These are phyloP conservation scores for Cephonodes hylas DNA, from an alignment of 2,888 invertebrate genomes.

Conservation along the genomic window DNA sequence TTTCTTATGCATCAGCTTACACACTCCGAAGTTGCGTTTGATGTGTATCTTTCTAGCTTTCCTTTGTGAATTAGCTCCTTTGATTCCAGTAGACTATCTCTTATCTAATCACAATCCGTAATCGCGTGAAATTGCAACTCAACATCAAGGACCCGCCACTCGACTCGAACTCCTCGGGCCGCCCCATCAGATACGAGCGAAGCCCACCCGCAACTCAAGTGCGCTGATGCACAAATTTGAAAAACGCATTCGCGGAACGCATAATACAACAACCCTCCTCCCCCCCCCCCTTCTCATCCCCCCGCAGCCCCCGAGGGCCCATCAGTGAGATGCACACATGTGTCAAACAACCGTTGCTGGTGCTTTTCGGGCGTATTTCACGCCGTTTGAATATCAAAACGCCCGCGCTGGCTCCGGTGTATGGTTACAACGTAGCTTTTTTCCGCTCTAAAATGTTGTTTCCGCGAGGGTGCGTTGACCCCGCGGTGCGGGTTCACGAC, in stretches of 20 bases:
- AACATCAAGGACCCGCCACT: background rate
- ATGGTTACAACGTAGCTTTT: constrained; percentile 51
- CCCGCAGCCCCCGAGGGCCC: background rate
- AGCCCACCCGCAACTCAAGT: background rate
- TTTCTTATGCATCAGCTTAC: background rate
- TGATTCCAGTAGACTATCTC: background rate
- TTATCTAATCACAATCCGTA: background rate
- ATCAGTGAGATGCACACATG: constrained; percentile 2
- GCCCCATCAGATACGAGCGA: background rate
- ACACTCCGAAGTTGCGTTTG: background rate
- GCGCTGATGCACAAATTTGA: background rate
- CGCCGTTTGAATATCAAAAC: constrained; percentile 55
- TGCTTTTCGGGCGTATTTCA: constrained; percentile 35
- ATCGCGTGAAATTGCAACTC: constrained; percentile 6
- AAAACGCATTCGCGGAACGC: constrained; percentile 3
- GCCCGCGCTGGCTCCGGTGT: constrained; percentile 24
- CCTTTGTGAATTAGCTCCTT: background rate
- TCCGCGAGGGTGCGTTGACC: constrained; percentile 16
- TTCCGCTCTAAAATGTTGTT: constrained; percentile 12
- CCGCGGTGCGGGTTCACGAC: constrained; percentile 13
- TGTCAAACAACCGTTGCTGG: constrained; percentile 21
- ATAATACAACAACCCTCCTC: background rate
- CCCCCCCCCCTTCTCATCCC: background rate
- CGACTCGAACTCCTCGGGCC: background rate
- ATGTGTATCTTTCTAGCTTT: background rate